Conservation (phyloP, 2,797 vertebrate genomes). For the Coluber constrictor region DNA sequence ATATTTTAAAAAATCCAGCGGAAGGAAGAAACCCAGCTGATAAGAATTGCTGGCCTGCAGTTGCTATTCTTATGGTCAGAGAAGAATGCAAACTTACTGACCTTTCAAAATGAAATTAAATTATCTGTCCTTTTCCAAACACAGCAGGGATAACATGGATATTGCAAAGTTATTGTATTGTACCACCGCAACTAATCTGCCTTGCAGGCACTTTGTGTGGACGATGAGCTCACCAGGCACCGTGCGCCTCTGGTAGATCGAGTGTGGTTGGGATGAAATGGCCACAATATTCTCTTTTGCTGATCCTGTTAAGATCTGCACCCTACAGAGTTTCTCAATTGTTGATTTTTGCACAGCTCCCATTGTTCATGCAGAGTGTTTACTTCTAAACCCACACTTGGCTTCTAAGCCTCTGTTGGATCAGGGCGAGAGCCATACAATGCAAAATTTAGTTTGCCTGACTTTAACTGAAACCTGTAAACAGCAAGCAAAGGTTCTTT, state of each 20-base stretch:
- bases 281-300: background rate
- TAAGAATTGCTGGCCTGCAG: conserved; percentile 8
- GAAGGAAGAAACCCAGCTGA: conserved; percentile 37
- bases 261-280: background rate
- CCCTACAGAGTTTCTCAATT: background rate
- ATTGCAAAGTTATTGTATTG: conserved; percentile 14
- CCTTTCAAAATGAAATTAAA: conserved; percentile 8
- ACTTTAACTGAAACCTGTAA: background rate
- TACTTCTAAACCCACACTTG: background rate
- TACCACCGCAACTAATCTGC: background rate
- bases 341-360: background rate
- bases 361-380: background rate
- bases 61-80: conserved; percentile 16
- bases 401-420: background rate
- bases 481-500: background rate
- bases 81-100: conserved; percentile 26
- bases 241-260: background rate
- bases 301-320: background rate
- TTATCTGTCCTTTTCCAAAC: conserved; percentile 12
- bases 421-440: background rate
- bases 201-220: background rate
- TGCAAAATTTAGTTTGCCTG: background rate
- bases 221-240: background rate
- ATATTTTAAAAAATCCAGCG: conserved; percentile 5
- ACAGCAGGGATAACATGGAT: background rate